Percentiles rank a stretch among this genome's conserved stretches.
Conservation (phyloP, 2,888 invertebrate species). For the Eubasilissa splendida region DNA sequence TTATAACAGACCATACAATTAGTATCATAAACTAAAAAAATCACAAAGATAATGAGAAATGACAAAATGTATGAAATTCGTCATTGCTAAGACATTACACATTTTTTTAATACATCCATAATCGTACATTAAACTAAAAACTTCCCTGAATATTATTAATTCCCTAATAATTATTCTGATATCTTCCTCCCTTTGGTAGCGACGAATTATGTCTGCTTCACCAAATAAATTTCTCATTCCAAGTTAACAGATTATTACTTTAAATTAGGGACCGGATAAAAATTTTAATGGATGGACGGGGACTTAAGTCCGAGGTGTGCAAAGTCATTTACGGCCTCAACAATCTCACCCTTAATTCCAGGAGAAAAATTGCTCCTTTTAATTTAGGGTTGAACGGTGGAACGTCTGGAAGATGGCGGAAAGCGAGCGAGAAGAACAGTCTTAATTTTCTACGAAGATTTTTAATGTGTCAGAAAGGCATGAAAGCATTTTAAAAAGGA, state of each 20-base stretch:
- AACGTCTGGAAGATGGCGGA: constrained; percentile 13
- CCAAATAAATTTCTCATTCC: constrained; percentile 32
- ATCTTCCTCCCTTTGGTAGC: neutral
- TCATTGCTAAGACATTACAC: too few species aligned
- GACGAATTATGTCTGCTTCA: constrained; percentile 7
- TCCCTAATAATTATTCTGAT: neutral
- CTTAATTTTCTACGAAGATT: constrained; percentile 21
- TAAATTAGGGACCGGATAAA: constrained; percentile 30
- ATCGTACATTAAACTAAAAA: too few species aligned
- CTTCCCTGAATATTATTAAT: neutral
- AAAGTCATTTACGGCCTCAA: constrained; percentile 51
- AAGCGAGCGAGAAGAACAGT: neutral
- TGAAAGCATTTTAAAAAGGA: neutral
- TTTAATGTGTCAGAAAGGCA: neutral
- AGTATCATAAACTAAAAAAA: too few species aligned
- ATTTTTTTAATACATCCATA: too few species aligned
- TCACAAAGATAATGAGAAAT: too few species aligned
- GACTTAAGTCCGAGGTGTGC: constrained; percentile 29
- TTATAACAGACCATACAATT: too few species aligned
- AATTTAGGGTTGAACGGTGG: constrained; percentile 45
- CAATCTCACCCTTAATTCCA: constrained; percentile 41
- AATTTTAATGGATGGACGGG: constrained; percentile 17
- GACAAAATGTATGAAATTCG: too few species aligned
- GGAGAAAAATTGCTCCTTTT: constrained; percentile 48
- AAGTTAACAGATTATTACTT: constrained; percentile 29